Evolutionary conservation across 2,888 invertebrate genomes (phyloP), one percentile per base, ranked within the genome.

Genomic region (Bugula neritina): DNA sequence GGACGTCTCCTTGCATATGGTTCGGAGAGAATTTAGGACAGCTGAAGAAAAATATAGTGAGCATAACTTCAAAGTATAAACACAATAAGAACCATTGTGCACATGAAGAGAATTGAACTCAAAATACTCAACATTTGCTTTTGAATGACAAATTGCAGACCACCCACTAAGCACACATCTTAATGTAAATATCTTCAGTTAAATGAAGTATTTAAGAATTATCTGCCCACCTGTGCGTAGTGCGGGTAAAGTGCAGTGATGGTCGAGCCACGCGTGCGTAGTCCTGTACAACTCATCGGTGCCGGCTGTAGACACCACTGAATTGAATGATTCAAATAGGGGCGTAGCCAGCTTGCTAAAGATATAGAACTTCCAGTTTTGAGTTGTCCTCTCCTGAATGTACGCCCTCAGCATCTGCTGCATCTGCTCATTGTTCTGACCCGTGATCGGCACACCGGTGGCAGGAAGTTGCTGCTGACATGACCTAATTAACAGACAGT

Each of bases 331-430:
- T 79, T 91, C 90, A 85, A 97, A 89, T 78, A 97, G 86, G 54
- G 94, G 92, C 79, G 92, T 91, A 81, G 94, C 90, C 79, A 97
- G 90, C 77, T 94, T 89, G 86, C 95, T 94, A 84, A 97, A 93
- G 94, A 97, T 93, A 94, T 95, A 97, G 87, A 95, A 97, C 87
- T 94, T 96, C 96, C 96, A 97, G 86, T 94, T 94, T 80, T 91
- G 90, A 83, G 90, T 88, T 25, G 95, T 95, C 74, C 94, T 87
- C 78, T 88, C 89, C 77, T 90, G 89, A 69, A 97, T 93, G 86
- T 95, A 95, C 43, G 92, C 90, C 77, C 93, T 92, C 85, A 94
- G 96, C 89, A 95, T 80, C 85, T 94, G 94, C 78, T 91, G 91
- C 88, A 96, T 91, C 81, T 92, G 92, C 80, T 91, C 92, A 54